Evolutionary conservation across 2,113 vertebrate species (phyloP).

Genomic region (Geococcyx californianus): DNA sequence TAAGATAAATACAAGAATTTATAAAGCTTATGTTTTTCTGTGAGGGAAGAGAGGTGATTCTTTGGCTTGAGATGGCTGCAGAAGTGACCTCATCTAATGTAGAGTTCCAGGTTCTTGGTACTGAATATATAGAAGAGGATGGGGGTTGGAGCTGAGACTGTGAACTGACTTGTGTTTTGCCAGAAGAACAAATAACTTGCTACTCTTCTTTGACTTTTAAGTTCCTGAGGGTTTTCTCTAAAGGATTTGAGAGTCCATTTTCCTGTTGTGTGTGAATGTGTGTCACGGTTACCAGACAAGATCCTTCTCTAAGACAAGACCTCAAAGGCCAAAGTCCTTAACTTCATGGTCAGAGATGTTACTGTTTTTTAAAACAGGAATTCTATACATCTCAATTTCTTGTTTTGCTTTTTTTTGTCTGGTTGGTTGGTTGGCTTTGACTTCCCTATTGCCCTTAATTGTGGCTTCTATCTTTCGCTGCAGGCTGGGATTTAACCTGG

Average conservation of each 20-base stretch:
- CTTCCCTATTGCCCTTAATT: neutral
- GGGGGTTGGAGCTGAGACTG: neutral
- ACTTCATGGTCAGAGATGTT: neutral
- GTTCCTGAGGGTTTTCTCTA: neutral
- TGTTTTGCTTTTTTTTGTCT: neutral
- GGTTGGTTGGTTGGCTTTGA: neutral
- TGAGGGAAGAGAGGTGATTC: rapidly evolving
- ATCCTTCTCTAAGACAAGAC: neutral
- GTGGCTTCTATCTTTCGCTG: neutral
- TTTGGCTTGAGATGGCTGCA: neutral
- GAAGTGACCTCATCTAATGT: neutral
- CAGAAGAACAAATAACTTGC: neutral
- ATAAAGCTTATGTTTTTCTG: neutral
- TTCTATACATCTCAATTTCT: neutral
- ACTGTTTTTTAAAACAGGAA: neutral
- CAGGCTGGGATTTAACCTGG: neutral
- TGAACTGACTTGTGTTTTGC: neutral
- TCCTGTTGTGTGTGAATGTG: neutral
- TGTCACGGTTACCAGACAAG: neutral
- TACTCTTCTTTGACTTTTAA: neutral
- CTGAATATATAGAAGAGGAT: neutral
- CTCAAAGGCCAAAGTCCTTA: neutral
- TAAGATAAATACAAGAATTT: neutral
- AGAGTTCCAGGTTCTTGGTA: neutral
- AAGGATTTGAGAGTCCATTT: neutral